Conservation (phyloP, 2,888 invertebrate species). For the Chrysolina haemoptera region DNA sequence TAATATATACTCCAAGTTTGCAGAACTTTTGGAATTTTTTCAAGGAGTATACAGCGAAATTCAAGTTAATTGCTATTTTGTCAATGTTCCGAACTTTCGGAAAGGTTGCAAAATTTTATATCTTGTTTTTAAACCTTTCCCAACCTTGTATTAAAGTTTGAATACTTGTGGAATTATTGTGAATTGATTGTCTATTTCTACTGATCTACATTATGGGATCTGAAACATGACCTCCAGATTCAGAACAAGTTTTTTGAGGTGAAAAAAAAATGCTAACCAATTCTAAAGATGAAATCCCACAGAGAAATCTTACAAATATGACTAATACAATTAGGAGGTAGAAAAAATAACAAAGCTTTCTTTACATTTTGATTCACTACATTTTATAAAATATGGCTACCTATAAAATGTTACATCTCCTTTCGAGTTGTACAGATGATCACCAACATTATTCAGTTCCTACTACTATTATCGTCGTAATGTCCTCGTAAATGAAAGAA, state of each 20-base stretch:
- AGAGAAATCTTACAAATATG: conserved; percentile 9
- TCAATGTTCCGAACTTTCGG: too few relatives aligned
- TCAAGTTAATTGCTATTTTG: too few relatives aligned
- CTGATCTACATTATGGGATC: too few relatives aligned
- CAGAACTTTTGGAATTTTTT: too few relatives aligned
- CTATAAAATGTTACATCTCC: conserved; percentile 48
- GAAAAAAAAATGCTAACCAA: neutral
- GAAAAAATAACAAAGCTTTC: conserved; percentile 38
- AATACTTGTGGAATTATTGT: too few relatives aligned
- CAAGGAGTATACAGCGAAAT: too few relatives aligned
- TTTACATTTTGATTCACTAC: conserved; percentile 46
- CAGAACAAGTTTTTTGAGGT: neutral
- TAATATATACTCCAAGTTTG: too few relatives aligned
- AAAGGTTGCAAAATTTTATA: too few relatives aligned
- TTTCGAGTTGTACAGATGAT: conserved; percentile 47
- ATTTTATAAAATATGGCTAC: conserved; percentile 50
- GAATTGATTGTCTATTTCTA: too few relatives aligned
- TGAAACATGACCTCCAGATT: neutral
- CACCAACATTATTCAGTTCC: conserved; percentile 35
- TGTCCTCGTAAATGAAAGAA: conserved; percentile 36
- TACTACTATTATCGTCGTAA: conserved; percentile 39
- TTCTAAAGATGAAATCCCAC: conserved; percentile 11
- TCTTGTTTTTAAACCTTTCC: too few relatives aligned
- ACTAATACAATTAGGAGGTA: conserved; percentile 34
- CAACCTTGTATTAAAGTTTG: too few relatives aligned